phyloP scores from a whole-genome alignment of 2,888 invertebrate genomes.

The Hyalella azteca region DNA sequence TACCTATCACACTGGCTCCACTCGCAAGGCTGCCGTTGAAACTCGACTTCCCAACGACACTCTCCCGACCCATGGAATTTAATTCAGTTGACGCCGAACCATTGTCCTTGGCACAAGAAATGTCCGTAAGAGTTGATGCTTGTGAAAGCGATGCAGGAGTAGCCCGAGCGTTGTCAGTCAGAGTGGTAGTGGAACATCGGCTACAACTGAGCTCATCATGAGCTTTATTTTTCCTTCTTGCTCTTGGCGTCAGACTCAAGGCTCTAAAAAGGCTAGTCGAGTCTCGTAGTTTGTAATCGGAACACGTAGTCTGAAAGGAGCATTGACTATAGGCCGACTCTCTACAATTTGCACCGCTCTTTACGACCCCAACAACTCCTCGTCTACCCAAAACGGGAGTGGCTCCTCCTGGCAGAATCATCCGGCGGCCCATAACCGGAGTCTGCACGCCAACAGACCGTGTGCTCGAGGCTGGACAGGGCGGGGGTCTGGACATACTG shows the following conservation, averaged over 20 bases:
- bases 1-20: background rate
- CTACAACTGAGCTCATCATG: background rate
- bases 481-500: slow-evolving; percentile 3
- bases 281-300: background rate
- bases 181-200: slow-evolving; percentile 11
- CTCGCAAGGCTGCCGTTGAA: background rate
- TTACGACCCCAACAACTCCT: background rate
- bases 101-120: background rate
- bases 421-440: slow-evolving; percentile 46
- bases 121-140: background rate
- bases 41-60: background rate
- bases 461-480: slow-evolving; percentile 42
- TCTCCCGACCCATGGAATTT: background rate
- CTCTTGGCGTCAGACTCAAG: slow-evolving; percentile 25
- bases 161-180: background rate
- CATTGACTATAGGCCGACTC: slow-evolving; percentile 9
- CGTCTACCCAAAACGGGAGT: slow-evolving; percentile 24
- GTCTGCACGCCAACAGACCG: slow-evolving; percentile 55
- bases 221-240: background rate
- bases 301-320: slow-evolving; percentile 1
- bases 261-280: slow-evolving; percentile 12
- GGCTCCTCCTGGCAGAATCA: slow-evolving; percentile 19
- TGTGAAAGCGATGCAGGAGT: background rate
- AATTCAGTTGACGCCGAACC: background rate
- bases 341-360: background rate